Base-by-base conservation (phyloP, 2,888 invertebrate species). In the Tethea ocularis region DNA sequence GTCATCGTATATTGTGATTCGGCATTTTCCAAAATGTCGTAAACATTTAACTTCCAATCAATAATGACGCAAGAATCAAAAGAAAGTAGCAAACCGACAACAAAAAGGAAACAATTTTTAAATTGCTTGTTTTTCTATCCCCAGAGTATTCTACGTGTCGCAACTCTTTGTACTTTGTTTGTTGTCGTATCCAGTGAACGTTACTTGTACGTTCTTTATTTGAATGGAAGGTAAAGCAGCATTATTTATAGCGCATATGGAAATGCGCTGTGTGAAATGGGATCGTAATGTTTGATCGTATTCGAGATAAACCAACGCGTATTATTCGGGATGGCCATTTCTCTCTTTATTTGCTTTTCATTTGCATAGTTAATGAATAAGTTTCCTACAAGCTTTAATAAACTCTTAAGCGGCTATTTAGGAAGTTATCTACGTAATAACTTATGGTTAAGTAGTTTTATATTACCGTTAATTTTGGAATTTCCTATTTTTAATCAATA, bases 251-350 rank as follows among this genome's bases (percentile, higher is more conserved):
- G 78, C 78, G 71, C 78, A 79, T 85, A 85, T 86, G 84, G 82
- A 83, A 84, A 86, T 86, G 75, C 77, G 72, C 79, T 72, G 78
- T 76, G 83, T 80, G 82, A 78, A 85, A 86, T 82, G 84, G 85
- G 77, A 78, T 79, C 84, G 83, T 88, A 86, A 87, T 85, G 84
- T 83, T 82, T 86, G 86, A 88, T 88, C 87, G 86, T 77, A 84
- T 82, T 72, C 72, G 75, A 75, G 86, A 89, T 89, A 87, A 85
- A 83, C 80, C 74, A 64, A 72, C 77, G 66, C 69, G 75, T 75
- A 72, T 78, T 71, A 74, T 75, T 74, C 72, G 75, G 78, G 71
- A 83, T 82, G 79, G 78, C 75, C 84, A 75, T 85, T 84, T 68
- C 79, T 79, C 82, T 78, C 78, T 83, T 82, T 88, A 86, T 88